Conservation (phyloP, 2,113 vertebrate genomes). For the Xenus cinereus region DNA sequence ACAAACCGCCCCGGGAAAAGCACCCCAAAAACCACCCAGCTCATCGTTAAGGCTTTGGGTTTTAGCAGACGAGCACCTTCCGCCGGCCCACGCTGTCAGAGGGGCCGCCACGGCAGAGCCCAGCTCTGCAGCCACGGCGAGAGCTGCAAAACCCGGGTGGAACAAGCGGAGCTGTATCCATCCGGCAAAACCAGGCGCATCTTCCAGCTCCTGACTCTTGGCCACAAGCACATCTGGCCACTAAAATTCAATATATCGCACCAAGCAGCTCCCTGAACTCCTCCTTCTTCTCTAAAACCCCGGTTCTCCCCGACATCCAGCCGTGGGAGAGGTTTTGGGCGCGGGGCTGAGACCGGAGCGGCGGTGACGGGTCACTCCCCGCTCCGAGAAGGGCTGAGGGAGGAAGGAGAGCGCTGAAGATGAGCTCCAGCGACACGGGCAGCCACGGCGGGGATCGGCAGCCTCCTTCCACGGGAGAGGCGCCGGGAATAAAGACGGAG, state of each 20-base stretch:
- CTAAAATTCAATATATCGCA: background rate
- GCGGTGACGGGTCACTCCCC: background rate
- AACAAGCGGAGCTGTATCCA: background rate
- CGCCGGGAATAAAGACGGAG: background rate
- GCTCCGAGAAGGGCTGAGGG: background rate
- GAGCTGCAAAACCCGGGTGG: background rate
- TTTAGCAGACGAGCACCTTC: background rate
- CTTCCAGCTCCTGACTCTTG: background rate
- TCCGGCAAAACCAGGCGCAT: background rate
- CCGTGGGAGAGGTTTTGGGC: background rate
- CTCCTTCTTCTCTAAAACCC: background rate
- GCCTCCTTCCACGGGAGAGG: background rate
- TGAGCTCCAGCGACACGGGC: background rate
- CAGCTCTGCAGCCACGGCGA: background rate
- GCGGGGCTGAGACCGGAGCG: background rate
- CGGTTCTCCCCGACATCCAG: accelerated
- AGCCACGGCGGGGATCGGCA: background rate
- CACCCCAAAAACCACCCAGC: background rate
- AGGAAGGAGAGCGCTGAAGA: background rate
- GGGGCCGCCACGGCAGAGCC: background rate
- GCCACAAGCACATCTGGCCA: background rate
- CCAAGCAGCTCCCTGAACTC: background rate
- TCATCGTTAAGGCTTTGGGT: background rate
- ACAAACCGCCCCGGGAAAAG: too few species aligned
- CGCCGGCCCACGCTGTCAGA: background rate